These are phyloP conservation scores for Serinus canaria DNA, from an alignment of 2,113 vertebrate genomes.

Conservation along the genomic window DNA sequence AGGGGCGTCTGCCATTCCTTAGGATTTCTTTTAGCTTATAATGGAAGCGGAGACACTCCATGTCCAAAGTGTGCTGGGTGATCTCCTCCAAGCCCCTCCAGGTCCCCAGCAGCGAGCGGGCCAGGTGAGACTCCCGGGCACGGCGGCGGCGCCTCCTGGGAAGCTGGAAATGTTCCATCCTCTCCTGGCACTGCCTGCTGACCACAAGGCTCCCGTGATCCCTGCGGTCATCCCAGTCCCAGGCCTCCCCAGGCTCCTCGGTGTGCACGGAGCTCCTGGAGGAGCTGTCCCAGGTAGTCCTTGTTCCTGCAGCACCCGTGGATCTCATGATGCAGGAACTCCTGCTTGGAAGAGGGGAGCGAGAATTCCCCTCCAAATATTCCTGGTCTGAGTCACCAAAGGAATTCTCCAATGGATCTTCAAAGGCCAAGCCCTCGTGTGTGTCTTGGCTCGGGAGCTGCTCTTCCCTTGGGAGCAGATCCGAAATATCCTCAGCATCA, in stretches of 20 bases:
- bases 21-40: constrained; percentile 79
- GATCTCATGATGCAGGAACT: background rate
- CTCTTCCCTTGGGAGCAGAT: background rate
- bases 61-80: constrained; percentile 81
- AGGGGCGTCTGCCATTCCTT: background rate
- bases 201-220: constrained; percentile 56
- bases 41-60: constrained; percentile 85
- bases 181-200: constrained; percentile 27
- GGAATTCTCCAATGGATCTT: background rate
- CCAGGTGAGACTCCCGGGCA: background rate
- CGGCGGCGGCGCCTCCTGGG: fast-evolving
- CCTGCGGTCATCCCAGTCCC: background rate
- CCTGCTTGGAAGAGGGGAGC: background rate
- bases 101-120: constrained; percentile 20
- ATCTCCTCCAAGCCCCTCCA: constrained; percentile 49
- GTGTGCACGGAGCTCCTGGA: fast-evolving
- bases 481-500: fast-evolving
- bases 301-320: fast-evolving
- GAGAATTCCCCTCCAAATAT: background rate
- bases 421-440: background rate
- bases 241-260: background rate
- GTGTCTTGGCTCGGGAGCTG: background rate
- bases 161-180: background rate
- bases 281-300: background rate
- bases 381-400: background rate